These are phyloP conservation scores for Sardinella longiceps DNA, from an alignment of 2,797 vertebrate species.

Conservation along the genomic window DNA sequence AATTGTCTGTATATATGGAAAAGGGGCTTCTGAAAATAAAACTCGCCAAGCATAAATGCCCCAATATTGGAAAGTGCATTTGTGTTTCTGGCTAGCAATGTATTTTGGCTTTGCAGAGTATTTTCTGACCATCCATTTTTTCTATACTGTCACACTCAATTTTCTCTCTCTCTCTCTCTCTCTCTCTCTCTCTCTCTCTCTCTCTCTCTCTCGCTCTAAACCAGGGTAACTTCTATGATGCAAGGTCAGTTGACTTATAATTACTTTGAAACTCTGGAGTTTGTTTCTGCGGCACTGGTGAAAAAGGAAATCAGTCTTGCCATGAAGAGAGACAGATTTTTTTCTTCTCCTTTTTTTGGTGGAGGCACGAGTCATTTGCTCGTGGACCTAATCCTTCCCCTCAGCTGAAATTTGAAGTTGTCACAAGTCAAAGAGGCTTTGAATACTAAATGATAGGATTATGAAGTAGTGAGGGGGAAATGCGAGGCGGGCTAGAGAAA, in stretches of 20 bases:
- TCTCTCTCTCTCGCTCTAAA: slow-evolving; percentile 6
- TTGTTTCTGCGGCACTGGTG: slow-evolving; percentile 6
- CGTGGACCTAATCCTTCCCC: slow-evolving; percentile 42
- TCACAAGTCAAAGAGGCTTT: slow-evolving; percentile 50
- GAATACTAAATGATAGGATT: slow-evolving; percentile 51
- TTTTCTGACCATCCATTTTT: slow-evolving; percentile 8
- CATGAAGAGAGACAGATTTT: slow-evolving; percentile 26
- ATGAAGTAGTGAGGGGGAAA: neutral
- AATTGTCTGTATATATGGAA: neutral
- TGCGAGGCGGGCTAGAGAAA: neutral
- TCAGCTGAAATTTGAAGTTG: slow-evolving; percentile 47
- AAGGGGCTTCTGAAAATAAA: neutral
- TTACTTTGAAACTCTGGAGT: slow-evolving; percentile 14
- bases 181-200: slow-evolving; percentile 38
- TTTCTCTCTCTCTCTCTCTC: slow-evolving; percentile 47
- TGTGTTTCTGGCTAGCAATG: neutral
- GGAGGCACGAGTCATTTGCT: slow-evolving; percentile 34
- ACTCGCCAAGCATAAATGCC: slow-evolving; percentile 11
- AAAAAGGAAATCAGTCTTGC: slow-evolving; percentile 12
- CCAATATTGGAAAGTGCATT: slow-evolving; percentile 15
- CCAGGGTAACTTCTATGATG: slow-evolving; percentile 7
- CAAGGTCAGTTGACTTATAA: slow-evolving; percentile 21
- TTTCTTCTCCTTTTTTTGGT: slow-evolving; percentile 17
- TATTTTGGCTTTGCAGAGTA: neutral
- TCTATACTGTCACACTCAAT: slow-evolving; percentile 6